phyloP scores from a whole-genome alignment of 1,140 invertebrate genomes.

The Papilio aristodemus region DNA sequence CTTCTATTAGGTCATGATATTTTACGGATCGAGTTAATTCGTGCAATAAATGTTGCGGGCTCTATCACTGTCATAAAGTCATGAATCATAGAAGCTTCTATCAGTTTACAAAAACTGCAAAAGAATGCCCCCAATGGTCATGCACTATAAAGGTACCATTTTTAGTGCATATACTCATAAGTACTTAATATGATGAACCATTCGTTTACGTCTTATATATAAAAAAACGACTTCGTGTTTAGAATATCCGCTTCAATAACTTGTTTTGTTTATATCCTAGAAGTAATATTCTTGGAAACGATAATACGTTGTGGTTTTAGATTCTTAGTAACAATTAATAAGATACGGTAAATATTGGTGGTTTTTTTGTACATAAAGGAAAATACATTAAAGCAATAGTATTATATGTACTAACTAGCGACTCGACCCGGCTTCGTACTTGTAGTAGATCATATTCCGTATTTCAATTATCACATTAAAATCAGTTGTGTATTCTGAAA shows the following conservation, averaged over 20 bases:
- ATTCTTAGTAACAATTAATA: slow-evolving; percentile 10
- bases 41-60: too few species aligned
- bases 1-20: too few species aligned
- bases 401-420: too few species aligned
- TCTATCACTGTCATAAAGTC: too few species aligned
- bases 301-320: slow-evolving; percentile 3
- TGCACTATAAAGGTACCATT: not conserved
- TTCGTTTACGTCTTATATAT: slow-evolving; percentile 5
- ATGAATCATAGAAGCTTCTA: too few species aligned
- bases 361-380: not conserved
- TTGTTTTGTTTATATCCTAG: slow-evolving; percentile 37
- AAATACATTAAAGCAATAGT: too few species aligned
- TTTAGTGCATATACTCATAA: not conserved
- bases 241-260: slow-evolving; percentile 34
- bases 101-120: not conserved
- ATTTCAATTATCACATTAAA: too few species aligned
- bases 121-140: not conserved
- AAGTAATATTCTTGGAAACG: slow-evolving; percentile 33
- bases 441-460: too few species aligned
- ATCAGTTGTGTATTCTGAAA: too few species aligned
- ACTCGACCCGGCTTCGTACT: too few species aligned
- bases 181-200: slow-evolving; percentile 5
- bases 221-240: not conserved
- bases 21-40: too few species aligned
- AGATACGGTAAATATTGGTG: not conserved